These are phyloP conservation scores for Podilymbus podiceps DNA, from an alignment of 2,113 vertebrate genomes.

Conservation along the genomic window DNA sequence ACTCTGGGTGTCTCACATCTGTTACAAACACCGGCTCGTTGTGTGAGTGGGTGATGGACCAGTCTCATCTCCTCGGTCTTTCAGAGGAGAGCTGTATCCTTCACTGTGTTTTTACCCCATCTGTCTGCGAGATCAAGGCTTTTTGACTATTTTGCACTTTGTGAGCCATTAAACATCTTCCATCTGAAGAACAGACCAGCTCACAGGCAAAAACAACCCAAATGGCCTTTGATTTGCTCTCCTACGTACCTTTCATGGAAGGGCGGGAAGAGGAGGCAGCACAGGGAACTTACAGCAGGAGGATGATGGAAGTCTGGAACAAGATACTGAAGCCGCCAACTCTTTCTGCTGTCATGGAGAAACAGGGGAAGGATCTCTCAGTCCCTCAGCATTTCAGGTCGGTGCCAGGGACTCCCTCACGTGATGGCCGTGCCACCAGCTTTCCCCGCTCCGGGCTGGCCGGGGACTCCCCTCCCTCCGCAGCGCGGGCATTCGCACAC, in stretches of 20 bases:
- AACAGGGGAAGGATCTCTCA: background rate
- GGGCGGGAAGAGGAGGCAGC: background rate
- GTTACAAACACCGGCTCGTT: background rate
- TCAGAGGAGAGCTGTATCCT: background rate
- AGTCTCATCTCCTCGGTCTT: background rate
- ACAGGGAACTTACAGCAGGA: background rate
- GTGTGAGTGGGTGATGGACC: background rate
- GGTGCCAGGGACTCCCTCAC: background rate
- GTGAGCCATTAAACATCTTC: background rate
- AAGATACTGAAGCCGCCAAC: background rate
- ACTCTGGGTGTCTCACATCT: background rate
- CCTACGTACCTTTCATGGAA: background rate
- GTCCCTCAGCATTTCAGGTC: background rate
- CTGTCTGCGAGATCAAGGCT: background rate
- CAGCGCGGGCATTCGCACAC: background rate
- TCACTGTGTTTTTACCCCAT: background rate
- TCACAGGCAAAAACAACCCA: background rate
- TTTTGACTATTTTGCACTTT: background rate
- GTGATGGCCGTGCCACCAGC: accelerated
- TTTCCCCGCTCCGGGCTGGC: background rate
- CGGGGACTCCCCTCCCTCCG: background rate
- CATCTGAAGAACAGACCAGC: background rate
- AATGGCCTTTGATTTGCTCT: background rate
- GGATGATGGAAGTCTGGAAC: background rate
- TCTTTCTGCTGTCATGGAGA: background rate